Base-by-base conservation (phyloP, 30 jellyfish, hydroid and myxozoan species). In the Aurelia sp. region DNA sequence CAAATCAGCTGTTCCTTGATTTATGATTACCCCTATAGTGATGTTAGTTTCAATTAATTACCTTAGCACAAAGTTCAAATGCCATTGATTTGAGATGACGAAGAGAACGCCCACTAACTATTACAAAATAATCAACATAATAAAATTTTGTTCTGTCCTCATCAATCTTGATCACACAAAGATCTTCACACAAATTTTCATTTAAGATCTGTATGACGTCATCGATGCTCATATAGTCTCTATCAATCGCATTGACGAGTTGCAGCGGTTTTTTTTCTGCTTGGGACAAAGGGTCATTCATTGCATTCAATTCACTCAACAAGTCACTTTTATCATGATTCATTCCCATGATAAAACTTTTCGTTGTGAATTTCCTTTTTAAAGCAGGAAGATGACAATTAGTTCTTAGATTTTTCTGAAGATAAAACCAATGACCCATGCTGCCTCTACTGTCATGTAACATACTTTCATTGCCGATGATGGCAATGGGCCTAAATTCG, bases 61-160 rank as follows among this genome's bases (percentile, higher is more conserved):
- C 97, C 97, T 89, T 89, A 7, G 84, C 59, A 65, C 88, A 58
- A 3, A 89, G 21, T 15, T 63, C 87, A 53, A 44, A 66, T 5
- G 97, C 97, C 97, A 90, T 81, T 65, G 89, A 38, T 41, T 89
- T 74, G 66, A 90, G 58, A 74, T 90, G 97, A 38, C 97, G 68
- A 33, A 76, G 75, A 70, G 97, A 90, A 5, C 94, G 80, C 53
- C 97, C 97, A 82, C 94, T 82, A 3, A 80, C 92, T 61, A 90
- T 82, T 74, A 90, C 80, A 66, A 82, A 76, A 69, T 90, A 90
- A 53, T 90, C 97, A 19, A 81, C 97, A 67, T 76, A 88, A 44
- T 78, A 85, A 52, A 90, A 69, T 65, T 61, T 31, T 48, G 67
- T 12, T 53, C 74, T 50, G 21, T 47, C 30, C 1, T 31, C 38